Evolutionary conservation across 2,797 vertebrate species (phyloP).

Genomic region (Australoheros facetus): DNA sequence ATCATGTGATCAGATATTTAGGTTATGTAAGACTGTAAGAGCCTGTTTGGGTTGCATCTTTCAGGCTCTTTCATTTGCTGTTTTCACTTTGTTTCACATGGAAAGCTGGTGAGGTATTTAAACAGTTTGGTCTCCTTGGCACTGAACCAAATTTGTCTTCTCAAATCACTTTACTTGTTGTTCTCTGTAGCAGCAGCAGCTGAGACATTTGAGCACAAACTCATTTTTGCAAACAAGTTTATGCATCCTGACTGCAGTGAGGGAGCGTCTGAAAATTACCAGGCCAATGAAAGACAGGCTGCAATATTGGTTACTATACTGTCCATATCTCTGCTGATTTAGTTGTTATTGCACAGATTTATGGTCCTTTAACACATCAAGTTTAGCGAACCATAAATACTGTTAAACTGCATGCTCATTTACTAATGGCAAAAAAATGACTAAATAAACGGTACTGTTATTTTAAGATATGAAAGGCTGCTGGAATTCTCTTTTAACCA

Average conservation of each 20-base stretch:
- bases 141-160: slow-evolving; percentile 35
- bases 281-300: not conserved
- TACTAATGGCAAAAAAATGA: not conserved
- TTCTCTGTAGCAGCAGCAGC: not conserved
- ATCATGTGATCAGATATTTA: slow-evolving; percentile 65
- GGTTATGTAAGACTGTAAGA: slow-evolving; percentile 54
- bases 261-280: slow-evolving; percentile 8
- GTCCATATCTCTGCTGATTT: not conserved
- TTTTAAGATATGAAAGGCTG: not conserved
- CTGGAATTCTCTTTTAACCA: not conserved
- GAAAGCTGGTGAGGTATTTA: slow-evolving; percentile 32
- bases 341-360: not conserved
- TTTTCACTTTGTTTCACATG: slow-evolving; percentile 38
- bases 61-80: slow-evolving; percentile 35
- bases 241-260: not conserved
- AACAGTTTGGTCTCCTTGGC: slow-evolving; percentile 39
- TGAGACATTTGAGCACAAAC: slow-evolving; percentile 16
- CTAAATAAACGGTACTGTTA: not conserved
- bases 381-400: not conserved
- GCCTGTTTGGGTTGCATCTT: slow-evolving; percentile 36
- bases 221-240: slow-evolving; percentile 28
- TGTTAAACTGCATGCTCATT: not conserved
- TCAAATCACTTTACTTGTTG: slow-evolving; percentile 9
- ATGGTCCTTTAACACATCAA: not conserved
- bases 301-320: not conserved